Base-by-base conservation (phyloP, 2,888 invertebrate species). In the Epinotia nisella region DNA sequence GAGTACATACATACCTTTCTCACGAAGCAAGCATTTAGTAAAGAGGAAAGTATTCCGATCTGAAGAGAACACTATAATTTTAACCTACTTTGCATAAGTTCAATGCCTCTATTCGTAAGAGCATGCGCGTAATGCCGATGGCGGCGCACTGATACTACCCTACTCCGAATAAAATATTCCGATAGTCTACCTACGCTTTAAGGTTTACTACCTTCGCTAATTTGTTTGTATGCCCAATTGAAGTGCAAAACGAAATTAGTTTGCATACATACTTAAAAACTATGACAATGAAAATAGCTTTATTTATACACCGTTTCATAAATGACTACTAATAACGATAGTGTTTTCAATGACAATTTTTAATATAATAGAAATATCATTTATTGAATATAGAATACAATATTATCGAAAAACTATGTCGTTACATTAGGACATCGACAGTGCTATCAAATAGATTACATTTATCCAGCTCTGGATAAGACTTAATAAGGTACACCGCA, bases 321-420 rank as follows among this genome's bases (percentile, higher is more conserved):
- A 89, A 91, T 91, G 90, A 90, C 91, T 91, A 92, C 91, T 87
- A 90, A 88, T 89, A 89, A 89, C 85, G 86, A 85, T 88, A 88
- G 90, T 90, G 90, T 91, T 91, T 82, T 87, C 90, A 91, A 91
- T 91, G 91, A 92, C 88, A 90, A 91, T 88, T 90, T 92, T 90
- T 86, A 90, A 90, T 91, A 90, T 89, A 87, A 92, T 91, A 92
- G 91, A 92, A 92, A 91, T 92, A 92, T 91, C 86, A 89, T 92
- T 91, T 89, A 92, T 92, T 89, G 92, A 92, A 91, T 92, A 92
- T 91, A 92, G 92, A 92, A 91, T 93, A 92, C 90, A 91, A 90
- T 92, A 91, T 91, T 90, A 92, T 92, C 88, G 91, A 92, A 92
- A 91, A 92, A 89, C 92, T 91, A 92, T 91, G 88, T 89, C 85